Evolutionary conservation across 2,113 vertebrate species (phyloP).

Genomic region (Larimichthys polyactis): DNA sequence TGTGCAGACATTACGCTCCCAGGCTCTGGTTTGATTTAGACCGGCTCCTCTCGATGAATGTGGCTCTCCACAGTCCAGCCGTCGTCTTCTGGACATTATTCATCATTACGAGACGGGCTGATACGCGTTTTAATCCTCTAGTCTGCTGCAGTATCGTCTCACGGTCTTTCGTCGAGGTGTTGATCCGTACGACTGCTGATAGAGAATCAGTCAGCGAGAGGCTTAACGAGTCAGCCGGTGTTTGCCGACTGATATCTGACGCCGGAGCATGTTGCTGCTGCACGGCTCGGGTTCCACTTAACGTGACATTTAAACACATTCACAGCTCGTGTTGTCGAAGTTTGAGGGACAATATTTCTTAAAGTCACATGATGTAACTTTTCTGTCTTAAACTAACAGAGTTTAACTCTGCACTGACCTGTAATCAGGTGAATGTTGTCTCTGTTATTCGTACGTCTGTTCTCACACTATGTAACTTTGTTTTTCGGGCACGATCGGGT

Average conservation of each 20-base stretch:
- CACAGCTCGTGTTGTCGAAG: background rate
- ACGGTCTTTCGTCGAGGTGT: background rate
- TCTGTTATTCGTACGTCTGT: too few species aligned
- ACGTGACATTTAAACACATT: background rate
- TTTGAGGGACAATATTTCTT: background rate
- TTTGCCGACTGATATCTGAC: conserved; percentile 19
- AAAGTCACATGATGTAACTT: too few species aligned
- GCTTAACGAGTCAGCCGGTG: conserved; percentile 13
- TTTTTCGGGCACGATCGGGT: too few species aligned
- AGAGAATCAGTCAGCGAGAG: background rate
- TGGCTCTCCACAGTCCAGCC: conserved; percentile 31
- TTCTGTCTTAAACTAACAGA: too few species aligned
- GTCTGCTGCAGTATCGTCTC: conserved; percentile 22
- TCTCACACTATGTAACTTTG: too few species aligned
- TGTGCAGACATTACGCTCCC: conserved; percentile 48
- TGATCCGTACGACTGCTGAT: conserved; percentile 6
- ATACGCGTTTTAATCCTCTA: conserved; percentile 46
- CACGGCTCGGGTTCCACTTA: background rate
- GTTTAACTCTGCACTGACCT: too few species aligned
- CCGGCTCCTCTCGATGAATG: conserved; percentile 25
- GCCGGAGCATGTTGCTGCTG: background rate
- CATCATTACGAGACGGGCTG: conserved; percentile 34
- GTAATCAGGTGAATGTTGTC: too few species aligned
- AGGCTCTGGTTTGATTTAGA: conserved; percentile 52
- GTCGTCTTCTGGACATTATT: conserved; percentile 37